These are phyloP conservation scores for Elaeidobius kamerunicus DNA, from an alignment of 2,888 invertebrate genomes.

Conservation along the genomic window DNA sequence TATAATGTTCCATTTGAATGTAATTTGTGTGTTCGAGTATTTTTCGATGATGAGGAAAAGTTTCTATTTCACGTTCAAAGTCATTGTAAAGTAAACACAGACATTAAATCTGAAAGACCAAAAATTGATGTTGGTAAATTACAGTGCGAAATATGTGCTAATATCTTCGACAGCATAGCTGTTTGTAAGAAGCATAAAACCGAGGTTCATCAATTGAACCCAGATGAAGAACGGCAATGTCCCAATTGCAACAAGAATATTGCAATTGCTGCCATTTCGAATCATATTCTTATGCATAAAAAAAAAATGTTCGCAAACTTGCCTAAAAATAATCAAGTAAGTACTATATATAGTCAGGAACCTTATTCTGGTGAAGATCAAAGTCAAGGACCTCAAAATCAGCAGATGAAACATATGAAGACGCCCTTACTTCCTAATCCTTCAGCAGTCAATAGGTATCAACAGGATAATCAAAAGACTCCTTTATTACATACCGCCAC, in stretches of 20 bases:
- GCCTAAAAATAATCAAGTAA: not conserved
- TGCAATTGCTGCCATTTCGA: not conserved
- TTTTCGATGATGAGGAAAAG: conserved; percentile 15
- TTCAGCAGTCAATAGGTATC: no score
- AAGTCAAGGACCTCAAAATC: not conserved
- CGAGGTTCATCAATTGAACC: conserved; percentile 4
- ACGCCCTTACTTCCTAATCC: no score
- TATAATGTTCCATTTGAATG: conserved; percentile 14
- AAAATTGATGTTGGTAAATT: conserved; percentile 4
- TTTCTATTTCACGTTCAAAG: conserved; percentile 21
- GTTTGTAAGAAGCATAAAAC: conserved; percentile 9
- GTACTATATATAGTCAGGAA: no score
- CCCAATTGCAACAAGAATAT: conserved; percentile 7
- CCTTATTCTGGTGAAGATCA: not conserved
- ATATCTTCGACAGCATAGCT: conserved; percentile 8
- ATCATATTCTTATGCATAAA: conserved; percentile 10
- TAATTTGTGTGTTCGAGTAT: conserved; percentile 6
- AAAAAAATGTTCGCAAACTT: not conserved
- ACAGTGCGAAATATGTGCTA: conserved; percentile 20
- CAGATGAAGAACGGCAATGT: conserved; percentile 1
- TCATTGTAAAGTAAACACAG: conserved; percentile 9
- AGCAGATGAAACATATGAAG: no score
- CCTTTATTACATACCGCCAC: no score
- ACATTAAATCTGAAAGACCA: conserved; percentile 9
- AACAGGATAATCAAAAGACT: no score